These are phyloP conservation scores for Bovichtus diacanthus DNA, from an alignment of 2,797 vertebrate genomes.

Conservation along the genomic window DNA sequence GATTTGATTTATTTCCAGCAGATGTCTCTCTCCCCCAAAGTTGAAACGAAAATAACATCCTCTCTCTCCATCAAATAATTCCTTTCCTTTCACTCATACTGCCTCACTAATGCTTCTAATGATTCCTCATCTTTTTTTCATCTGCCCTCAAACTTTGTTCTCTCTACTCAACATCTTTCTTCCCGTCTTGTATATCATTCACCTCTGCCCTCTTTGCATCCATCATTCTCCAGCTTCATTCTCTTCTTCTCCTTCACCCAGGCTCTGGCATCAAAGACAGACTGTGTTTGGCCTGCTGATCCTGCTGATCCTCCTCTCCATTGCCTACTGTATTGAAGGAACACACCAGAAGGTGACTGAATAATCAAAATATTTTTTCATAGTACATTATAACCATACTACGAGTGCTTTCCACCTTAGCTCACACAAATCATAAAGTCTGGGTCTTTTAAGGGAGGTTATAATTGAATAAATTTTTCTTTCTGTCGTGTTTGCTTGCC, in stretches of 20 bases:
- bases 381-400: not conserved
- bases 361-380: slow-evolving; percentile 2
- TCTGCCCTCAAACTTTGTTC: not conserved
- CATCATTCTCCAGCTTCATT: slow-evolving; percentile 9
- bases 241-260: slow-evolving; percentile 43
- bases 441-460: not conserved
- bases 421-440: not conserved
- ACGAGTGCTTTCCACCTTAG: not conserved
- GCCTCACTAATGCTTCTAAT: not conserved
- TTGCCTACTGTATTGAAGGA: slow-evolving; percentile 68
- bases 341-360: slow-evolving; percentile 70
- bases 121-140: slow-evolving; percentile 15
- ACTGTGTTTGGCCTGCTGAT: slow-evolving; percentile 65
- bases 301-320: slow-evolving; percentile 59
- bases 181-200: not conserved
- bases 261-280: slow-evolving; percentile 69
- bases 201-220: not conserved
- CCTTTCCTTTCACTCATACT: slow-evolving; percentile 2
- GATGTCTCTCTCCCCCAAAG: slow-evolving; percentile 29
- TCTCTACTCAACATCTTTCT: not conserved
- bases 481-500: not conserved
- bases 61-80: not conserved
- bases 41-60: not conserved
- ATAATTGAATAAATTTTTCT: not conserved
- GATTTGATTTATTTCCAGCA: slow-evolving; percentile 26